Conservation (phyloP, 2,888 invertebrate species). For the Gnatocerus cornutus region DNA sequence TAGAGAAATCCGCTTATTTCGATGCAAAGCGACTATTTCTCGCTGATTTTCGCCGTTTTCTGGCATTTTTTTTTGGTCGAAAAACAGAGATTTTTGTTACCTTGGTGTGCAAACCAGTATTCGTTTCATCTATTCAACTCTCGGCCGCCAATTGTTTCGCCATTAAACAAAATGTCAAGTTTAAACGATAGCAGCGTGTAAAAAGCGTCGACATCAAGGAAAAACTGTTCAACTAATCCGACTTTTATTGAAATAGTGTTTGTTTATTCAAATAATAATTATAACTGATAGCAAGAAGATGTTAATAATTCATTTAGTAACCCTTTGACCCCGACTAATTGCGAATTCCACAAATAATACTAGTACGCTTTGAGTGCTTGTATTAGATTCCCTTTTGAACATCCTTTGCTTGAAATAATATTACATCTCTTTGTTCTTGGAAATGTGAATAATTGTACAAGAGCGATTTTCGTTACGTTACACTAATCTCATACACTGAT, state of each 20-base stretch:
- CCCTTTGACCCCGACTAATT: slow-evolving; percentile 53
- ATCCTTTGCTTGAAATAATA: slow-evolving; percentile 52
- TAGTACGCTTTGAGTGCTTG: slow-evolving; percentile 49
- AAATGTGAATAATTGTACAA: slow-evolving; percentile 35
- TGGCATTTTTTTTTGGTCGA: too few species aligned
- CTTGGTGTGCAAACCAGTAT: too few species aligned
- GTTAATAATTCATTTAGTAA: slow-evolving; percentile 51
- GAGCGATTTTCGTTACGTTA: slow-evolving; percentile 31
- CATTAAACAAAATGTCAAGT: too few species aligned
- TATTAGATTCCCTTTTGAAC: slow-evolving; percentile 47
- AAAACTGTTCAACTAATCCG: background rate
- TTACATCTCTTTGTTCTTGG: slow-evolving; percentile 46
- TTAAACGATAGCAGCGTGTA: too few species aligned
- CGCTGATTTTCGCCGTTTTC: too few species aligned
- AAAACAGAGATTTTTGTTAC: too few species aligned
- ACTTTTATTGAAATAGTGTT: slow-evolving; percentile 37
- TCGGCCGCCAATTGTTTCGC: too few species aligned
- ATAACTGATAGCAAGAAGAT: slow-evolving; percentile 43
- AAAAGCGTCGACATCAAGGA: slow-evolving; percentile 8
- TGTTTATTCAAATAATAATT: slow-evolving; percentile 47
- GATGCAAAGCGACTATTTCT: too few species aligned
- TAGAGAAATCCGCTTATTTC: too few species aligned
- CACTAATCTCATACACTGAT: slow-evolving; percentile 31
- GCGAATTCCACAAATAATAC: slow-evolving; percentile 52
- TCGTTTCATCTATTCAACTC: too few species aligned